A percentile compares a stretch with the other conserved stretches of the same genome.
phyloP scores from a whole-genome alignment of 2,888 invertebrate genomes.

The Choreutis nemorana region DNA sequence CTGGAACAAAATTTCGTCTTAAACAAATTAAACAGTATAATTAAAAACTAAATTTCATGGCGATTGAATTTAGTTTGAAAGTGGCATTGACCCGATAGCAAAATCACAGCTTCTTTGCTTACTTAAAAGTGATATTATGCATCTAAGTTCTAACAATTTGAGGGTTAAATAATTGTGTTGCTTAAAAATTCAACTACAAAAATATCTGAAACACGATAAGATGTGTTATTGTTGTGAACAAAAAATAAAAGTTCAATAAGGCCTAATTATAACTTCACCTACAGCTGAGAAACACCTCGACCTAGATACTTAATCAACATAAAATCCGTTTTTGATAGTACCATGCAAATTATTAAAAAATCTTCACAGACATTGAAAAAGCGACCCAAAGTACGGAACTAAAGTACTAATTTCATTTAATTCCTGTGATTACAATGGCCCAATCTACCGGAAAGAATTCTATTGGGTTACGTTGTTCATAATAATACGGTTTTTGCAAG shows the following conservation, averaged over 20 bases:
- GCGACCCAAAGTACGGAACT: slow-evolving; percentile 1
- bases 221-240: no score
- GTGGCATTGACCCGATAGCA: slow-evolving; percentile 62
- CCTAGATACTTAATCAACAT: slow-evolving; percentile 17
- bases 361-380: background rate
- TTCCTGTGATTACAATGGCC: slow-evolving; percentile 13
- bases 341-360: slow-evolving; percentile 13
- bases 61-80: slow-evolving; percentile 30
- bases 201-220: no score
- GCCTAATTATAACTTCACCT: no score
- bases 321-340: slow-evolving; percentile 20
- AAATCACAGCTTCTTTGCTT: no score
- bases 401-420: slow-evolving; percentile 8
- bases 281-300: slow-evolving; percentile 13
- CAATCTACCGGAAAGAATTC: slow-evolving; percentile 22
- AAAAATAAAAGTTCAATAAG: no score
- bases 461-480: slow-evolving; percentile 20
- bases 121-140: no score
- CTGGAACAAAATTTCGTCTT: no score
- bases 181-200: no score
- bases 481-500: slow-evolving; percentile 21
- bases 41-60: slow-evolving; percentile 52
- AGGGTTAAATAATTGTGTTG: no score
- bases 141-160: no score
- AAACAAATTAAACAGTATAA: no score